phyloP scores from a whole-genome alignment of 2,797 vertebrate species.

The Menidia menidia region DNA sequence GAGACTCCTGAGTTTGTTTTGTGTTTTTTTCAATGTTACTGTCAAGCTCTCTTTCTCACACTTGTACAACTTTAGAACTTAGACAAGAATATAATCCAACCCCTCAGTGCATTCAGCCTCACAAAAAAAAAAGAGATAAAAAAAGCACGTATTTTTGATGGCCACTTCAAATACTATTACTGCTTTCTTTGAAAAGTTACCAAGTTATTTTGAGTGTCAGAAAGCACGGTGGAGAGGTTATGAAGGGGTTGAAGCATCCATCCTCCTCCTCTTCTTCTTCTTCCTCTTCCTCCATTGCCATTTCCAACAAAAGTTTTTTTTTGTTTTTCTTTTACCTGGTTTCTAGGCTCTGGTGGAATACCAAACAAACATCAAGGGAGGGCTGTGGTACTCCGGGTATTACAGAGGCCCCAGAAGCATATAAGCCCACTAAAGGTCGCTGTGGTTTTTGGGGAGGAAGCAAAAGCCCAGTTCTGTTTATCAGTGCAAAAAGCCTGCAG shows the following conservation, averaged over 20 bases:
- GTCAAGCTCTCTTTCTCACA: constrained; percentile 46
- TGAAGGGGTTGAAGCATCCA: constrained; percentile 32
- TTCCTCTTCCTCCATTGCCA: not conserved
- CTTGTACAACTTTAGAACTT: constrained; percentile 53
- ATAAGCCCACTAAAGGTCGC: constrained; percentile 57
- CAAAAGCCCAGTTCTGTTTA: constrained; percentile 27
- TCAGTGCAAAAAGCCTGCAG: constrained; percentile 23
- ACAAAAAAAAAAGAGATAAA: constrained; percentile 46
- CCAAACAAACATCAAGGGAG: constrained; percentile 74
- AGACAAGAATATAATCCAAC: constrained; percentile 53
- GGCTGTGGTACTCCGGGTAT: constrained; percentile 44
- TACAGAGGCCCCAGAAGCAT: constrained; percentile 47
- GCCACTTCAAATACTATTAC: constrained; percentile 80
- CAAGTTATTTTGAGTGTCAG: constrained; percentile 65
- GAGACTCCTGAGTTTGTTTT: constrained; percentile 43
- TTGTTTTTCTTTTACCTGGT: constrained; percentile 16
- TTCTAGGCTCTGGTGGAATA: constrained; percentile 59
- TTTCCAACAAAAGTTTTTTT: constrained; percentile 3
- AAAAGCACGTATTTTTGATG: constrained; percentile 76
- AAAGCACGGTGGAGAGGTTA: constrained; percentile 53
- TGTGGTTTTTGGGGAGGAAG: constrained; percentile 35
- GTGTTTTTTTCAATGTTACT: constrained; percentile 19
- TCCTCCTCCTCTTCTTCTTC: constrained; percentile 24
- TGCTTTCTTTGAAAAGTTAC: constrained; percentile 77
- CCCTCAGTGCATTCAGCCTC: constrained; percentile 59